Conservation (phyloP, 2,797 vertebrate genomes). For the Aldrovandia affinis region DNA sequence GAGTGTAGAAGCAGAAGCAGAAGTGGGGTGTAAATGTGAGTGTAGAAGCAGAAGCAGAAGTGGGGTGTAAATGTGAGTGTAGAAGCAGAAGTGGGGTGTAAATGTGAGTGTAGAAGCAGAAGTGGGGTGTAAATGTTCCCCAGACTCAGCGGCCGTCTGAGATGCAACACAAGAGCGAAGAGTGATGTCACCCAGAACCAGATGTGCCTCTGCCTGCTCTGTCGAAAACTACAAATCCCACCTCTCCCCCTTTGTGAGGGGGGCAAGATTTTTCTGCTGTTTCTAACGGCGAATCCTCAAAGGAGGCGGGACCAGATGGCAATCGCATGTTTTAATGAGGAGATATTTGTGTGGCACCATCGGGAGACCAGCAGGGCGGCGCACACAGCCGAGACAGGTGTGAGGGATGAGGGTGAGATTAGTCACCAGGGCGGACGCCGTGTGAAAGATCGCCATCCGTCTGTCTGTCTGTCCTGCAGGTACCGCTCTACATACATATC, state of each 20-base stretch:
- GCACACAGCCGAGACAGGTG: background rate
- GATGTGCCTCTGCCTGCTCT: background rate
- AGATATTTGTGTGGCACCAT: background rate
- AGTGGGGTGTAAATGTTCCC: background rate
- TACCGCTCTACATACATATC: background rate
- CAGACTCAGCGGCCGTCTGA: background rate
- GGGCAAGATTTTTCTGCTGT: background rate
- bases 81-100: no score
- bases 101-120: no score
- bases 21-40: no score
- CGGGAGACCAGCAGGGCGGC: background rate
- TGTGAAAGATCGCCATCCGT: background rate
- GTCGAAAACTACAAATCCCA: background rate
- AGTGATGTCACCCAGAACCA: background rate
- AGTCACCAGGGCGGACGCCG: background rate
- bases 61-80: no score
- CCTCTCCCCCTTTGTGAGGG: background rate
- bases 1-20: no score
- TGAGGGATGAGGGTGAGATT: background rate
- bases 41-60: no score
- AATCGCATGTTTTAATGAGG: conserved; percentile 1
- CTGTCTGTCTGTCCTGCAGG: background rate
- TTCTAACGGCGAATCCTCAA: background rate
- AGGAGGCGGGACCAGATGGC: background rate
- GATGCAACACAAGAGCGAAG: background rate